These are phyloP conservation scores for Agrilus biguttatus DNA, from an alignment of 2,888 invertebrate genomes.

Conservation along the genomic window DNA sequence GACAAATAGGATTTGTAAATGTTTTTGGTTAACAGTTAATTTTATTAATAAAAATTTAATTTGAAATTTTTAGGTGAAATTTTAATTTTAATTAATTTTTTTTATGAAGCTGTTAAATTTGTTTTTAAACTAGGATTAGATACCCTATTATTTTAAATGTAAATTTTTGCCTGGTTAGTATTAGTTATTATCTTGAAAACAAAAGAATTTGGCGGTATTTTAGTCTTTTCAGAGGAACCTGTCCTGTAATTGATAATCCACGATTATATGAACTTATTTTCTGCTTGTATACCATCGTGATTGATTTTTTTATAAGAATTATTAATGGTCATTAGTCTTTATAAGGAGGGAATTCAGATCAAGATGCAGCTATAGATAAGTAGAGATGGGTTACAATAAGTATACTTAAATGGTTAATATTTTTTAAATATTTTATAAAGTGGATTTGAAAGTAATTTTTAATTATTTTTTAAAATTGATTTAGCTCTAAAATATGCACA, in stretches of 20 bases:
- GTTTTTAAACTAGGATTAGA: constrained; percentile 49
- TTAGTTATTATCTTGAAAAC: constrained; percentile 45
- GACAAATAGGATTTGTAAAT: constrained; percentile 43
- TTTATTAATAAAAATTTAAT: constrained; percentile 23
- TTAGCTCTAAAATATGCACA: constrained; percentile 57
- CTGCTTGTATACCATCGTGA: constrained; percentile 30
- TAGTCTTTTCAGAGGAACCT: constrained; percentile 56
- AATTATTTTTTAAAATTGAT: constrained; percentile 40
- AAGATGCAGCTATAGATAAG: constrained; percentile 56
- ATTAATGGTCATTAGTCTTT: constrained; percentile 34
- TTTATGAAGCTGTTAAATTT: constrained; percentile 32
- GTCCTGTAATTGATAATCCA: constrained; percentile 53
- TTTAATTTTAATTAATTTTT: constrained; percentile 28
- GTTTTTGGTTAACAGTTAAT: constrained; percentile 34
- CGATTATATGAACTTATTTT: constrained; percentile 38
- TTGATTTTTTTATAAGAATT: constrained; percentile 30
- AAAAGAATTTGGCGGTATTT: constrained; percentile 57
- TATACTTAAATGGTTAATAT: constrained; percentile 28
- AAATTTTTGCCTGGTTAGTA: constrained; percentile 40
- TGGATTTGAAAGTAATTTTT: constrained; percentile 54
- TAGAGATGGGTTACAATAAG: constrained; percentile 54
- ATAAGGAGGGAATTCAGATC: constrained; percentile 46
- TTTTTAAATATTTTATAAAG: constrained; percentile 28
- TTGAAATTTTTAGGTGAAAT: constrained; percentile 43
- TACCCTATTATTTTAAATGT: constrained; percentile 47